Evolutionary conservation across 2,113 vertebrate species (phyloP).

Genomic region (Macrotis lagotis): DNA sequence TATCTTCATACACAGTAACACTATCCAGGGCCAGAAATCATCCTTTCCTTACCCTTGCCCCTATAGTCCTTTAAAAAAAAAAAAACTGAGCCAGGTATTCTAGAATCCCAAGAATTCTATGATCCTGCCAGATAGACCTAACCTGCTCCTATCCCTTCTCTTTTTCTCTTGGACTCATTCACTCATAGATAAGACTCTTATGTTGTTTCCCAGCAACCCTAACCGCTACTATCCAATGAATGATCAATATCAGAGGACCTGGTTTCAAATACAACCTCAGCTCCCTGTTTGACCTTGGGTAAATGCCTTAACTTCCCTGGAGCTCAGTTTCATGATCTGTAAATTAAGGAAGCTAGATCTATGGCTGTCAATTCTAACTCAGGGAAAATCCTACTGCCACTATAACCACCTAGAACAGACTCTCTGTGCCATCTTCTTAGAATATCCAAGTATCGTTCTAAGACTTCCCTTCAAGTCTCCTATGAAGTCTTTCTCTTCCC

Average conservation of each 20-base stretch:
- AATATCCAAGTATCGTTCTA: not conserved
- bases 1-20: not conserved
- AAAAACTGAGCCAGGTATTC: not conserved
- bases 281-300: not conserved
- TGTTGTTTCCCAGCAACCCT: not conserved
- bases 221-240: not conserved
- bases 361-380: not conserved
- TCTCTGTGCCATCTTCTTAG: not conserved
- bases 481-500: not conserved
- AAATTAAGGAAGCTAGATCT: not conserved
- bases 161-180: not conserved
- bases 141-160: not conserved
- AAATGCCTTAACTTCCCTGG: not conserved
- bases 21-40: not conserved
- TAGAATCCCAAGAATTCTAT: not conserved
- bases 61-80: not conserved
- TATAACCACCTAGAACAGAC: not conserved
- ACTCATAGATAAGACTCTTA: not conserved
- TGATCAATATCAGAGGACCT: not conserved
- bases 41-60: not conserved
- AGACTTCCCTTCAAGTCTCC: not conserved
- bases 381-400: not conserved
- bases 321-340: not conserved
- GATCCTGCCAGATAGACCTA: not conserved
- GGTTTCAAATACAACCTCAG: not conserved